Evolutionary conservation across 2,888 invertebrate genomes (phyloP).

Genomic region (Microctonus aethiopoides): DNA sequence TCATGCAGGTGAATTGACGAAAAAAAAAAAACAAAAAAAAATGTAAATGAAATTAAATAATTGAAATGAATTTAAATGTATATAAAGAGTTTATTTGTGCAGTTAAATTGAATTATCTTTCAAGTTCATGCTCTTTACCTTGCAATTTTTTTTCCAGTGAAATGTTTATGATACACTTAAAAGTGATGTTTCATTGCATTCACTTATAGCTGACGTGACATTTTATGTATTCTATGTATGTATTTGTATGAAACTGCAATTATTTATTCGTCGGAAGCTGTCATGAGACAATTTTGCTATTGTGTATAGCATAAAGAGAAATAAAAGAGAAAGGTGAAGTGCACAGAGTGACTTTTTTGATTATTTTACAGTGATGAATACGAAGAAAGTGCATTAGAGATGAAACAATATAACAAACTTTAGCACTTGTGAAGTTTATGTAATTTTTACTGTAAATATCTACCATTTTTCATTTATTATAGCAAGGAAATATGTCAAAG

Average conservation of each 20-base stretch:
- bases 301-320: slow-evolving; percentile 19
- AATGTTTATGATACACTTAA: no score
- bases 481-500: neutral
- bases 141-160: neutral
- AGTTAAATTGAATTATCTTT: no score
- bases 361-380: slow-evolving; percentile 21
- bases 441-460: neutral
- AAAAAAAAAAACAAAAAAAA: neutral
- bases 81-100: no score
- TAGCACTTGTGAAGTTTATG: neutral
- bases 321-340: slow-evolving; percentile 63
- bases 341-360: slow-evolving; percentile 51
- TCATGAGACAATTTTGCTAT: slow-evolving; percentile 41
- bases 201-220: slow-evolving; percentile 37
- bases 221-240: no score
- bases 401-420: slow-evolving; percentile 19
- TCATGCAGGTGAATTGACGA: neutral
- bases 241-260: neutral
- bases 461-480: neutral
- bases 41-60: neutral
- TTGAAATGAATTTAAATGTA: no score
- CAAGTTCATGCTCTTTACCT: neutral
- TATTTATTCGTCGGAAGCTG: slow-evolving; percentile 48
- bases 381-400: slow-evolving; percentile 61
- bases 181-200: slow-evolving; percentile 20